A percentile compares a stretch with the other conserved stretches of the same genome.
phyloP scores from a whole-genome alignment of 2,797 vertebrate species.

The Clarias pachynema region DNA sequence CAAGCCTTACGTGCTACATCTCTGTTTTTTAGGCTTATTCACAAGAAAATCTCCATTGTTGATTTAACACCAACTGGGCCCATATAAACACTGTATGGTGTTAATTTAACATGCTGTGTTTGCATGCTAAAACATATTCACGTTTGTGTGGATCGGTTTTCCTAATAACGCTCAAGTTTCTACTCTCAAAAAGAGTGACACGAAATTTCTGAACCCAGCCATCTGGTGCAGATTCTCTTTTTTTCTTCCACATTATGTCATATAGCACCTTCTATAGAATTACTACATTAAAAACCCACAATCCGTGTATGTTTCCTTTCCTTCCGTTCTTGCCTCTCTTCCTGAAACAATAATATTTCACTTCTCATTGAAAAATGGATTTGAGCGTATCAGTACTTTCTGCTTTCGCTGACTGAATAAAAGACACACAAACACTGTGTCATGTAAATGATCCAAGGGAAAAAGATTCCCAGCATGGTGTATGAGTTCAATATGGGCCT shows the following conservation, averaged over 20 bases:
- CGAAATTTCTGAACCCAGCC: constrained; percentile 2
- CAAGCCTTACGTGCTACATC: neutral
- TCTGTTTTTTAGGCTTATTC: neutral
- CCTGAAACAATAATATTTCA: constrained; percentile 41
- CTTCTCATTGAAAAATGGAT: constrained; percentile 26
- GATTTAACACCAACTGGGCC: neutral
- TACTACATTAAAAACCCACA: neutral
- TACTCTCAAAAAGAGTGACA: neutral
- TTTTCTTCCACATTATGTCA: constrained; percentile 15
- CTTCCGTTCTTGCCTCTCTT: constrained; percentile 9
- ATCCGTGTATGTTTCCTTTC: neutral
- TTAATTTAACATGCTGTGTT: no score
- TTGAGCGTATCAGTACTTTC: neutral
- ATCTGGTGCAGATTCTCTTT: constrained; percentile 15
- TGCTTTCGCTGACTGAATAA: constrained; percentile 33
- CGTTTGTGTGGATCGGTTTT: neutral
- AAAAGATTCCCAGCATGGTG: constrained; percentile 29
- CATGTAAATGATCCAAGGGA: constrained; percentile 31
- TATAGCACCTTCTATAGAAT: constrained; percentile 31
- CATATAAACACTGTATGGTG: no score
- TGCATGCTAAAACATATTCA: no score
- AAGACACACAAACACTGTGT: constrained; percentile 17
- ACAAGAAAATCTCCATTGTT: neutral
- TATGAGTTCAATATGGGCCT: constrained; percentile 43
- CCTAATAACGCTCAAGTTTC: neutral